Evolutionary conservation across 2,113 vertebrate species (phyloP).

Genomic region (Oryzias woworae): DNA sequence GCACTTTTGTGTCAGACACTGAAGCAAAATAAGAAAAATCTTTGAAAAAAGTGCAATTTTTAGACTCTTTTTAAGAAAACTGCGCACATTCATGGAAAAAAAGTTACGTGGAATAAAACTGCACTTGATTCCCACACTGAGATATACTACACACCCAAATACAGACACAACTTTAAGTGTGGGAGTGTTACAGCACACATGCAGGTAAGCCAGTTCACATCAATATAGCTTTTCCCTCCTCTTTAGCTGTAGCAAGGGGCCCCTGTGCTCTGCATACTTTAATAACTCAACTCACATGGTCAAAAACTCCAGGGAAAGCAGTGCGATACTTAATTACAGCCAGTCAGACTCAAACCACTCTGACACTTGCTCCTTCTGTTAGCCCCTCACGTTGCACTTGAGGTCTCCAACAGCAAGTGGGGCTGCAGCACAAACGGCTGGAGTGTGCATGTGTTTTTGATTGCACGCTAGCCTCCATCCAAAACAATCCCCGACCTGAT

Average conservation of each 20-base stretch:
- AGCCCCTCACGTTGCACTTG: slow-evolving; percentile 17
- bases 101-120: no score
- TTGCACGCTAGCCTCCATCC: neutral
- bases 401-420: slow-evolving; percentile 5
- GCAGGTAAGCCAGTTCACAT: slow-evolving; percentile 44
- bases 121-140: no score
- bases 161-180: neutral
- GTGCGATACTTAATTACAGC: slow-evolving; percentile 63
- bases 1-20: no score
- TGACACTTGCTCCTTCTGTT: slow-evolving; percentile 49
- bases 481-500: neutral
- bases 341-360: slow-evolving; percentile 54
- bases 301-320: slow-evolving; percentile 48
- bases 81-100: no score
- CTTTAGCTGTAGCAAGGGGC: slow-evolving; percentile 52
- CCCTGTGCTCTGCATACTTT: slow-evolving; percentile 68
- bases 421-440: neutral
- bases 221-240: slow-evolving; percentile 24
- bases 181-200: slow-evolving; percentile 6
- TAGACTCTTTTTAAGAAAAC: no score
- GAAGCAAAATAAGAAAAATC: no score
- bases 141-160: neutral
- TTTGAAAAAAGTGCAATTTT: no score
- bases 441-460: neutral
- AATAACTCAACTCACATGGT: slow-evolving; percentile 70